These are phyloP conservation scores for Lanius collurio DNA, from an alignment of 2,113 vertebrate genomes.

Conservation along the genomic window DNA sequence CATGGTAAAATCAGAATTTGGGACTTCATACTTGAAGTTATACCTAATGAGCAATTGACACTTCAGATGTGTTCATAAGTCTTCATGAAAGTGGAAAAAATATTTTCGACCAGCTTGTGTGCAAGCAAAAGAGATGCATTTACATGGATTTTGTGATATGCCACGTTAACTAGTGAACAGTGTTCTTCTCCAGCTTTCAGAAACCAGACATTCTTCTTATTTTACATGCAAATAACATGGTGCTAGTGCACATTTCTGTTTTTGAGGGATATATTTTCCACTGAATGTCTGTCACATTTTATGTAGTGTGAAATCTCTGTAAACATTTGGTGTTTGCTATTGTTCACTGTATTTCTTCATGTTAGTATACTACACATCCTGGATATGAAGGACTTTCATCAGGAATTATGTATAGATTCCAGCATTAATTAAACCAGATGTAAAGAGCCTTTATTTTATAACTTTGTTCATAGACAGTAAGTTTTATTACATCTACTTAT, in stretches of 20 bases:
- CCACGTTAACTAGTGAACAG: neutral
- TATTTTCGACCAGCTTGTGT: neutral
- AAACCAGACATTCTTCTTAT: neutral
- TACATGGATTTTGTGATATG: neutral
- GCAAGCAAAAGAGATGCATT: neutral
- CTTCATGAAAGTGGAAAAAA: neutral
- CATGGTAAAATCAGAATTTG: neutral
- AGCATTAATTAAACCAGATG: neutral
- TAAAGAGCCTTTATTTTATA: neutral
- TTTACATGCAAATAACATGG: neutral
- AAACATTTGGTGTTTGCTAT: neutral
- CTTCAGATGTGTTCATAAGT: neutral
- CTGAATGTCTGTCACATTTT: neutral
- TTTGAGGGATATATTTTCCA: neutral
- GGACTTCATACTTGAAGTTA: neutral
- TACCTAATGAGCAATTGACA: neutral
- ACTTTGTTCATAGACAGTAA: neutral
- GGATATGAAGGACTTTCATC: neutral
- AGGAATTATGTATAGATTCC: neutral
- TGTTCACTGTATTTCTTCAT: neutral
- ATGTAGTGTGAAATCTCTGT: neutral
- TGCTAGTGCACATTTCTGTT: neutral
- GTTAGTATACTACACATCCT: neutral
- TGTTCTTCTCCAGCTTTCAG: neutral
- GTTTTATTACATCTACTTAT: neutral